These are phyloP conservation scores for Arctia plantaginis DNA, from an alignment of 2,888 invertebrate species.

Conservation along the genomic window DNA sequence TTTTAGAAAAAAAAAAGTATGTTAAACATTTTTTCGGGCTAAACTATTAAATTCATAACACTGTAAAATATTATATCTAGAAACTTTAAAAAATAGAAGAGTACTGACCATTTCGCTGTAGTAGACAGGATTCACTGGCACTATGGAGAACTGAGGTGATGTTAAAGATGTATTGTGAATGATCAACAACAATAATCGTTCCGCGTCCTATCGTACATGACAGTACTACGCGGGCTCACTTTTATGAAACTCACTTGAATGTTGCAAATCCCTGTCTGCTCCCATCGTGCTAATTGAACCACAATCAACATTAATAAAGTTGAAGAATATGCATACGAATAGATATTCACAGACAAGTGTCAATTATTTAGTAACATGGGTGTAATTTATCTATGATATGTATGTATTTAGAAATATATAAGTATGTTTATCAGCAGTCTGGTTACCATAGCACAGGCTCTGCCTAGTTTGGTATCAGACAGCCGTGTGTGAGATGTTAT, in stretches of 20 bases:
- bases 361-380: constrained; percentile 35
- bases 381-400: no score
- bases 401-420: no score
- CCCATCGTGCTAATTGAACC: constrained; percentile 63
- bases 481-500: no score
- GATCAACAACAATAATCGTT: constrained; percentile 33
- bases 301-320: constrained; percentile 56
- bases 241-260: constrained; percentile 48
- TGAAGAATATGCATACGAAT: constrained; percentile 31
- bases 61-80: background rate
- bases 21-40: no score
- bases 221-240: constrained; percentile 58
- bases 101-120: constrained; percentile 51
- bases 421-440: no score
- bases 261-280: constrained; percentile 54
- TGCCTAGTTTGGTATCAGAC: no score
- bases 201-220: constrained; percentile 60
- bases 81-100: background rate
- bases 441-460: no score
- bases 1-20: no score
- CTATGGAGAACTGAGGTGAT: constrained; percentile 39
- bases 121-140: constrained; percentile 52
- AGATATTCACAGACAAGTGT: constrained; percentile 40
- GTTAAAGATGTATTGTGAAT: constrained; percentile 43
- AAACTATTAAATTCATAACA: no score